phyloP scores from a whole-genome alignment of 2,113 vertebrate genomes.

The Petaurus breviceps region DNA sequence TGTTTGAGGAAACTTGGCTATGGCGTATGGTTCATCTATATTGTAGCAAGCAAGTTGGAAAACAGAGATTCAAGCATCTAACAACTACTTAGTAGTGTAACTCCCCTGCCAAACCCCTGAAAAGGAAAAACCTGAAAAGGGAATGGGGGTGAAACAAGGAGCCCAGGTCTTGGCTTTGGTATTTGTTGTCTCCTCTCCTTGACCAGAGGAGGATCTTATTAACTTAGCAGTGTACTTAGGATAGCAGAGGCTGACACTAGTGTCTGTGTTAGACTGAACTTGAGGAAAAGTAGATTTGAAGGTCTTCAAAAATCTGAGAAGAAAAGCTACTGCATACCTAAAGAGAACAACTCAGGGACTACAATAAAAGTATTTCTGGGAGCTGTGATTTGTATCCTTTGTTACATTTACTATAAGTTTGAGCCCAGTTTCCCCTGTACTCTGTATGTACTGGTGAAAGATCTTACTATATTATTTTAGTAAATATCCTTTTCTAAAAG shows the following conservation, averaged over 20 bases:
- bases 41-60: background rate
- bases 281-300: background rate
- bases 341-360: background rate
- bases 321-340: background rate
- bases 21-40: background rate
- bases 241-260: background rate
- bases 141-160: background rate
- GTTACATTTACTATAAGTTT: background rate
- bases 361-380: background rate
- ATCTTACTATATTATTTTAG: background rate
- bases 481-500: background rate
- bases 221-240: background rate
- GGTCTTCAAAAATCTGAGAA: background rate
- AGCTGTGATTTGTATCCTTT: background rate
- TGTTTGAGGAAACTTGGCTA: background rate
- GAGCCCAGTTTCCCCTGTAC: background rate
- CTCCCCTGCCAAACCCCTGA: background rate
- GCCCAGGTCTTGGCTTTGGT: background rate
- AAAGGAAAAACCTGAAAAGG: background rate
- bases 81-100: background rate
- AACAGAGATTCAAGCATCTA: background rate
- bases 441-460: background rate
- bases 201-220: background rate
- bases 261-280: background rate
- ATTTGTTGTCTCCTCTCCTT: background rate